Percentiles rank a stretch among this genome's conserved stretches.
These are phyloP conservation scores for Fissipunctia ypsillon DNA, from an alignment of 2,888 invertebrate genomes.

Conservation along the genomic window DNA sequence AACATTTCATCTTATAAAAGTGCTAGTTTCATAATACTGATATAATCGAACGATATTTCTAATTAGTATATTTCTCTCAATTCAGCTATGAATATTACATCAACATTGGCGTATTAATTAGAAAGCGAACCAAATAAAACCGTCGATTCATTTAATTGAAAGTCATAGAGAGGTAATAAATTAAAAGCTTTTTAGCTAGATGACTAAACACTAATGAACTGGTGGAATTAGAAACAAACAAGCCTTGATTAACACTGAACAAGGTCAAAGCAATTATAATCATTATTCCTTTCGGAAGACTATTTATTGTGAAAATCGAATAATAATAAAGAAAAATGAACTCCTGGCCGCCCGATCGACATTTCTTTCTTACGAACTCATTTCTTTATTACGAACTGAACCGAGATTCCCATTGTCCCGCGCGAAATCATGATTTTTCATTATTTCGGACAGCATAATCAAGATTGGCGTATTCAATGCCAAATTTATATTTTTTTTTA, in stretches of 20 bases:
- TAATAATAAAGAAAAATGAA: conserved; percentile 28
- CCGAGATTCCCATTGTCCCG: conserved; percentile 38
- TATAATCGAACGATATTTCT: background rate
- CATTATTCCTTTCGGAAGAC: background rate
- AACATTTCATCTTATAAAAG: background rate
- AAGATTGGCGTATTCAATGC: conserved; percentile 49
- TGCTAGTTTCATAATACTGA: background rate
- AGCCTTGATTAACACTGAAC: background rate
- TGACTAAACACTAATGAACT: conserved; percentile 3
- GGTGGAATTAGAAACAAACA: background rate
- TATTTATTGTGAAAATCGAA: conserved; percentile 12
- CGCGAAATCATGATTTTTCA: conserved; percentile 34
- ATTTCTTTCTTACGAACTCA: conserved; percentile 25
- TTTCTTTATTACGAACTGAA: conserved; percentile 22
- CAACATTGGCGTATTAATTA: conserved; percentile 14
- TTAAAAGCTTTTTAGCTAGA: conserved; percentile 24
- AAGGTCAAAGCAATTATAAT: background rate
- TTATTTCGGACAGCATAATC: conserved; percentile 40
- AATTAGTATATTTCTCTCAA: background rate
- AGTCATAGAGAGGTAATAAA: conserved; percentile 15
- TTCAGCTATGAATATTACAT: background rate
- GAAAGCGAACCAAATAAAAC: conserved; percentile 7
- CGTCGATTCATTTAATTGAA: background rate
- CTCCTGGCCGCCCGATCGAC: conserved; percentile 7
- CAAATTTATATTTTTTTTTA: conserved; percentile 49